Base-by-base conservation (phyloP, 1,140 invertebrate genomes). In the Mya arenaria region DNA sequence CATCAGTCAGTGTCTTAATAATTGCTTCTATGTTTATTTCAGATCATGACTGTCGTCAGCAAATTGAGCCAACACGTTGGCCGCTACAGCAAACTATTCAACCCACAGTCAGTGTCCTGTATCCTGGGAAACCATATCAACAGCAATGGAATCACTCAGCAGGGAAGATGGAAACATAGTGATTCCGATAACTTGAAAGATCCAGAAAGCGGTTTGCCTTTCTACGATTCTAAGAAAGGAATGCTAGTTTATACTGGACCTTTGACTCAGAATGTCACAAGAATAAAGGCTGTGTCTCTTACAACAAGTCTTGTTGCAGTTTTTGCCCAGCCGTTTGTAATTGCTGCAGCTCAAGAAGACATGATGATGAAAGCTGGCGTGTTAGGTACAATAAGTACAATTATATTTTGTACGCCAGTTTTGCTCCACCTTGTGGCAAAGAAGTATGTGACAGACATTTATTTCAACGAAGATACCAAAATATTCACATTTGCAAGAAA, bases 401-500 rank as follows among this genome's bases (percentile, higher is more conserved):
- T 97, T 89, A 96, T 97, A 4, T 95, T 97, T 86, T 92, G 95
- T 0, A 98, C 97, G 5, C 97, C 98, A 0, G 56, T 97, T 25
- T 89, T 98, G 32, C 92, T 98, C 78, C 96, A 98, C 93, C 93
- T 95, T 5, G 93, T 98, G 19, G 96, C 96, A 3, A 97, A 96
- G 88, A 97, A 96, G 92, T 99, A 98, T 94, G 95, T 98, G 0
- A 96, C 95, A 0, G 93, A 95, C 80, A 92, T 98, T 2, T 93
- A 95, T 78, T 97, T 97, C 87, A 94, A 97, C 91, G 89, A 60
- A 41, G 77, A 85, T 1, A 89, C 75, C 23, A 83, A 84, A 5
- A 41, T 66, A 2, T 92, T 91, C 81, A 91, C 89, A 6, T 84
- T 90, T 15, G 58, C 82, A 3, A 84, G 85, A 28, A 84, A 71